These are phyloP conservation scores for Oophaga sylvatica DNA, from an alignment of 2,797 vertebrate genomes.

Conservation along the genomic window DNA sequence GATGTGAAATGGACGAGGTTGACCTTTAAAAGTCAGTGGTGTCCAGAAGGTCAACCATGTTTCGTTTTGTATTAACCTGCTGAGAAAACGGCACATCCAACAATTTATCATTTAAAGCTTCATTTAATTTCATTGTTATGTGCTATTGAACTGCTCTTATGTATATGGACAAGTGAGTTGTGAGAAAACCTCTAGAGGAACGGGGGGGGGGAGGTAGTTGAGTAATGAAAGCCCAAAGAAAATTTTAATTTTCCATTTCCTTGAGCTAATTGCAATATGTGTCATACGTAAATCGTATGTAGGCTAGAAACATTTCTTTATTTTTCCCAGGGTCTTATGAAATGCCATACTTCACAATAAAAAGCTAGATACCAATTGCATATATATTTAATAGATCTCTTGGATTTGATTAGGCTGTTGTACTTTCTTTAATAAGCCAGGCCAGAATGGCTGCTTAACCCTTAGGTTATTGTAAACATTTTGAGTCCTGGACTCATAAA, in stretches of 20 bases:
- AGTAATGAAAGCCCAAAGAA: not conserved
- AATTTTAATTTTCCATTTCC: slow-evolving; percentile 2
- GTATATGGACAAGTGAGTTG: not conserved
- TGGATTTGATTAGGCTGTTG: no score
- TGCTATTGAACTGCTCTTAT: slow-evolving; percentile 29
- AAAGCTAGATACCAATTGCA: no score
- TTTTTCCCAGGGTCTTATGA: not conserved
- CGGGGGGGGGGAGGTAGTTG: not conserved
- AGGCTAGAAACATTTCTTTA: not conserved
- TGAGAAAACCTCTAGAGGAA: not conserved
- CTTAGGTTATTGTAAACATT: no score
- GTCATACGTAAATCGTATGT: not conserved
- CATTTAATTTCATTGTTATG: slow-evolving; percentile 38
- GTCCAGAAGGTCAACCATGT: slow-evolving; percentile 61
- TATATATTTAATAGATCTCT: no score
- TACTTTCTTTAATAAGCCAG: no score
- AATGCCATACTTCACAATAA: not conserved
- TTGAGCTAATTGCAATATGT: not conserved
- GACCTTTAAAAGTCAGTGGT: slow-evolving; percentile 64
- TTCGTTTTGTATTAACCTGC: slow-evolving; percentile 65
- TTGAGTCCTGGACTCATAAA: no score
- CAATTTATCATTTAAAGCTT: slow-evolving; percentile 47
- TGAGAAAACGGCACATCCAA: slow-evolving; percentile 64
- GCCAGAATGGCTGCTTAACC: no score
- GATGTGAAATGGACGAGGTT: slow-evolving; percentile 71